Evolutionary conservation across 2,888 invertebrate species (phyloP).

Genomic region (Cremastobaeus sp.): DNA sequence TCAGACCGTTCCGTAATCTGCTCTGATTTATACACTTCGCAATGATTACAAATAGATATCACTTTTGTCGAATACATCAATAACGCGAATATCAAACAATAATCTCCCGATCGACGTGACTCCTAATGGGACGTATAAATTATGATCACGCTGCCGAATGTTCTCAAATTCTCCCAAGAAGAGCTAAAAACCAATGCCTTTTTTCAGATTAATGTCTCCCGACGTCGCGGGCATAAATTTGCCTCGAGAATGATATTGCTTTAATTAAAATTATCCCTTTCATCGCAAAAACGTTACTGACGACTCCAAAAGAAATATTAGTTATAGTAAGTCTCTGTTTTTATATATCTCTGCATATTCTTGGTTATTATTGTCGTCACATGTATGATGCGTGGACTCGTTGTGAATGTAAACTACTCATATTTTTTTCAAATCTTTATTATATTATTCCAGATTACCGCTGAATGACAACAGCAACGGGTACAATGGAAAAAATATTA

Average conservation of each 20-base stretch:
- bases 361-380: too few relatives aligned
- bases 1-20: slow-evolving; percentile 44
- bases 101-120: slow-evolving; percentile 48
- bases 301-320: too few relatives aligned
- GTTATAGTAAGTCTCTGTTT: too few relatives aligned
- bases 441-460: too few relatives aligned
- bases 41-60: slow-evolving; percentile 58
- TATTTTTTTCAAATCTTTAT: too few relatives aligned
- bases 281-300: too few relatives aligned
- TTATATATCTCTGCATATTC: too few relatives aligned
- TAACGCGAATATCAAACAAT: slow-evolving; percentile 48
- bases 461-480: too few relatives aligned
- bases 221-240: slow-evolving; percentile 22
- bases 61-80: slow-evolving; percentile 53
- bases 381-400: too few relatives aligned
- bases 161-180: slow-evolving; percentile 15
- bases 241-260: neutral
- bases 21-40: slow-evolving; percentile 57
- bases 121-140: slow-evolving; percentile 49
- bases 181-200: slow-evolving; percentile 16
- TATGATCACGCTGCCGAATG: slow-evolving; percentile 28
- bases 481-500: too few relatives aligned
- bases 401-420: too few relatives aligned
- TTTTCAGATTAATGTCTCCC: slow-evolving; percentile 37
- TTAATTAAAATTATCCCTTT: slow-evolving; percentile 30